A percentile compares a stretch with the other conserved stretches of the same genome.
Evolutionary conservation across 2,797 vertebrate species (phyloP).

Genomic region (Pitangus sulphuratus): DNA sequence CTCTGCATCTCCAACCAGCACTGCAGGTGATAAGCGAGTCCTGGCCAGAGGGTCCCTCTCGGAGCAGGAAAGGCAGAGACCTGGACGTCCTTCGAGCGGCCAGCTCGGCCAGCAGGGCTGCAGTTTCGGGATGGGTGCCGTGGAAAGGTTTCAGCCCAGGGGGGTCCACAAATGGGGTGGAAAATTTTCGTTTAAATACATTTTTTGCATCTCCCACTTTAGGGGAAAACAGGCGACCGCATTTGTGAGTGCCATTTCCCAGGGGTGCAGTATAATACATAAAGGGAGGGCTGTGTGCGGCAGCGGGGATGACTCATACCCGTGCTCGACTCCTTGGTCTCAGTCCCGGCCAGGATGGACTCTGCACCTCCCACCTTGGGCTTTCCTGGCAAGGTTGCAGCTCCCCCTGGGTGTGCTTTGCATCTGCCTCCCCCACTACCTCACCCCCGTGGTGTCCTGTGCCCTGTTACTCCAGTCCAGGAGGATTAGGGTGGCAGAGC

Average conservation of each 20-base stretch:
- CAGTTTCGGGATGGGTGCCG: not conserved
- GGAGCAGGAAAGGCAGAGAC: not conserved
- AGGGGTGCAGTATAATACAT: not conserved
- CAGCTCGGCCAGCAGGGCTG: not conserved
- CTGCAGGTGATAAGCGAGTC: conserved; percentile 52
- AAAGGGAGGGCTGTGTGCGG: not conserved
- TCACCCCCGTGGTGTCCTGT: accelerated
- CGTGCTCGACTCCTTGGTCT: not conserved
- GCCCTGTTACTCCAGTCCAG: not conserved
- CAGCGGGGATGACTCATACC: conserved; percentile 35
- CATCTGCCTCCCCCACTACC: too few species aligned
- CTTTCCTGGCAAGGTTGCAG: not conserved
- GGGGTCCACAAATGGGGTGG: conserved; percentile 19
- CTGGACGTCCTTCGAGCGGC: not conserved
- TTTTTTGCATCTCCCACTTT: not conserved
- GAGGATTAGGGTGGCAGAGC: not conserved
- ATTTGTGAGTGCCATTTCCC: not conserved
- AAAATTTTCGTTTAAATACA: conserved; percentile 39
- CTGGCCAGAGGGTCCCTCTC: not conserved
- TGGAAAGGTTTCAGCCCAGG: not conserved
- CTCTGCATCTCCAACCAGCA: conserved; percentile 50
- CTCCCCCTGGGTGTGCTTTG: not conserved
- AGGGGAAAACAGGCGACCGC: not conserved
- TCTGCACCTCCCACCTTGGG: not conserved
- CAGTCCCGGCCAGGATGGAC: not conserved